phyloP scores from a whole-genome alignment of 2,113 vertebrate genomes.

The Labeo rohita region DNA sequence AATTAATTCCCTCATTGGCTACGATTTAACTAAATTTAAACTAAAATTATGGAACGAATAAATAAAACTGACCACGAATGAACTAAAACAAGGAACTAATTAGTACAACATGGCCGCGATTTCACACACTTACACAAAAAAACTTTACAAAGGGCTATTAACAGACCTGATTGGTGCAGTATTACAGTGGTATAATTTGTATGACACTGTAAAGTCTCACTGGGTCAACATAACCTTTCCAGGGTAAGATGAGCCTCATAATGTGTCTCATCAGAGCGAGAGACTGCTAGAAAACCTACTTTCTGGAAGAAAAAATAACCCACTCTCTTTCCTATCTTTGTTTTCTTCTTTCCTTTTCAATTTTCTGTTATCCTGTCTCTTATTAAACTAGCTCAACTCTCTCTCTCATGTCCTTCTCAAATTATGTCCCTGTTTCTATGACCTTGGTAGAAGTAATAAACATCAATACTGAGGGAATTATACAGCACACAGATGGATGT shows the following conservation, averaged over 20 bases:
- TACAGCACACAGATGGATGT: constrained; percentile 35
- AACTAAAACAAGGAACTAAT: not conserved
- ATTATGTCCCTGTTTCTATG: constrained; percentile 7
- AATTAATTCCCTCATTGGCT: not conserved
- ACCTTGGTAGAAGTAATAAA: constrained; percentile 43
- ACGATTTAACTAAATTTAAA: not conserved
- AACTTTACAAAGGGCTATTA: not conserved
- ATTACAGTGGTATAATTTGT: not conserved
- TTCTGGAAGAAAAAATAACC: not conserved
- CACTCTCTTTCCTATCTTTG: not conserved
- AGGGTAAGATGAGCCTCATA: not conserved
- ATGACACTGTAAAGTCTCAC: not conserved
- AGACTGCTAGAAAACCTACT: not conserved
- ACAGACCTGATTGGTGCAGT: not conserved
- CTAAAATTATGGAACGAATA: not conserved
- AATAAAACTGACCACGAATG: not conserved
- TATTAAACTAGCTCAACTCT: not conserved
- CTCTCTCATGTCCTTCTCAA: not conserved
- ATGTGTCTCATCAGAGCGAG: not conserved
- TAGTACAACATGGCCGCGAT: not conserved
- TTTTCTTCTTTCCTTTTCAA: not conserved
- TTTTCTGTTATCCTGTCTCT: constrained; percentile 23
- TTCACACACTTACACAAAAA: not conserved
- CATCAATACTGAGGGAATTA: constrained; percentile 29
- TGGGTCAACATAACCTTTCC: not conserved